phyloP scores from a whole-genome alignment of 2,113 vertebrate genomes.

The Cygnus buccinator region DNA sequence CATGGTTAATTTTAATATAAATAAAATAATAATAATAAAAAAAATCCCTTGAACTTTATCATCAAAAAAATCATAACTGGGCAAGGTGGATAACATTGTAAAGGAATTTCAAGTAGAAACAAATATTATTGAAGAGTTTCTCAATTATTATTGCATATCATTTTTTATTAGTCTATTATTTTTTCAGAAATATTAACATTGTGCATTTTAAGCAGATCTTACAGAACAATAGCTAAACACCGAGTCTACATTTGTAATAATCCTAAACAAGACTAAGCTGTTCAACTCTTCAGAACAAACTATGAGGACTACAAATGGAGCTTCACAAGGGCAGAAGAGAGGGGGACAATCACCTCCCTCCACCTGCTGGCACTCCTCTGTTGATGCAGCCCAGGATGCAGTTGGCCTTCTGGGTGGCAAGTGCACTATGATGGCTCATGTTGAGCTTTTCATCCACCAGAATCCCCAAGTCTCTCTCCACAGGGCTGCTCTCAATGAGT shows the following conservation, averaged over 20 bases:
- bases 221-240: neutral
- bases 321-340: no score
- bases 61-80: neutral
- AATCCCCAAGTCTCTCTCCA: no score
- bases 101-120: neutral
- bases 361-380: no score
- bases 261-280: neutral
- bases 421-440: no score
- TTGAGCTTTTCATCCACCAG: no score
- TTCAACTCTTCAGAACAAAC: neutral
- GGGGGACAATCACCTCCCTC: no score
- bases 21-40: neutral
- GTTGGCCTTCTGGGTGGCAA: no score
- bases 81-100: neutral
- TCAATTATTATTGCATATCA: neutral
- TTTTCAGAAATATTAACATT: neutral
- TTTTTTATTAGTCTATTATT: neutral
- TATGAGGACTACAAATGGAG: no score
- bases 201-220: neutral
- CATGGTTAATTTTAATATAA: neutral
- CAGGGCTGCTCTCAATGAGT: no score
- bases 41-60: neutral
- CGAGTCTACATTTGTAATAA: neutral
- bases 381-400: no score
- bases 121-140: neutral